Evolutionary conservation across 2,113 vertebrate species (phyloP).

Genomic region (Spermophilus dauricus): DNA sequence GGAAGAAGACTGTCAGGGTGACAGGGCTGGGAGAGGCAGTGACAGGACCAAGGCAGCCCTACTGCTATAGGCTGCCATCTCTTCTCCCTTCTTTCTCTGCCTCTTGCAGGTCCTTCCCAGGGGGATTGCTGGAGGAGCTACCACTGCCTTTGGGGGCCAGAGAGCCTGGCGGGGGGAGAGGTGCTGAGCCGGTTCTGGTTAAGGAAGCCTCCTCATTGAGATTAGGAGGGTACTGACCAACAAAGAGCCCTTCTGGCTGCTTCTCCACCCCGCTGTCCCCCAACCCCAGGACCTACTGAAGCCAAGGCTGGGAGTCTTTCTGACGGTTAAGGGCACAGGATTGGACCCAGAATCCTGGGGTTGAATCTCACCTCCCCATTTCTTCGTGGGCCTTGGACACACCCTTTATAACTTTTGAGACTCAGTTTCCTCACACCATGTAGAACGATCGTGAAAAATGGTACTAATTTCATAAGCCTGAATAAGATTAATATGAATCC

Average conservation of each 20-base stretch:
- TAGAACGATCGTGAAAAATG: background rate
- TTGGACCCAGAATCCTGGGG: background rate
- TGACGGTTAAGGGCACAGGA: too few species aligned
- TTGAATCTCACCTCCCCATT: background rate
- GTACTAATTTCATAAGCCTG: background rate
- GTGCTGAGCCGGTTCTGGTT: background rate
- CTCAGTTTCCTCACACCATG: background rate
- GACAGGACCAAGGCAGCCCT: background rate
- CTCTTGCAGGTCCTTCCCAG: background rate
- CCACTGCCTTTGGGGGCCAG: background rate
- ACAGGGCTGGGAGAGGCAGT: background rate
- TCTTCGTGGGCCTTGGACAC: background rate
- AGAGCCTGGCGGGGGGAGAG: background rate
- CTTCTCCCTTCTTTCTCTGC: background rate
- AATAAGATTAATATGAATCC: background rate
- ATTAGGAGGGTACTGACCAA: background rate
- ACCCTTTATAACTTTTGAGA: background rate
- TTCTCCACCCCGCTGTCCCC: fast-evolving
- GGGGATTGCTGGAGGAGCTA: background rate
- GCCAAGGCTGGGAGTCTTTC: too few species aligned
- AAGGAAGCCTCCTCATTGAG: background rate
- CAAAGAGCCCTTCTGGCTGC: background rate
- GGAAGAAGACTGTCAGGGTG: background rate
- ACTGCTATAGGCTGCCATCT: background rate
- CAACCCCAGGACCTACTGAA: too few species aligned